A percentile compares a stretch with the other conserved stretches of the same genome.
Conservation (phyloP, 2,888 invertebrate genomes). For the Bellardia bayeri region DNA sequence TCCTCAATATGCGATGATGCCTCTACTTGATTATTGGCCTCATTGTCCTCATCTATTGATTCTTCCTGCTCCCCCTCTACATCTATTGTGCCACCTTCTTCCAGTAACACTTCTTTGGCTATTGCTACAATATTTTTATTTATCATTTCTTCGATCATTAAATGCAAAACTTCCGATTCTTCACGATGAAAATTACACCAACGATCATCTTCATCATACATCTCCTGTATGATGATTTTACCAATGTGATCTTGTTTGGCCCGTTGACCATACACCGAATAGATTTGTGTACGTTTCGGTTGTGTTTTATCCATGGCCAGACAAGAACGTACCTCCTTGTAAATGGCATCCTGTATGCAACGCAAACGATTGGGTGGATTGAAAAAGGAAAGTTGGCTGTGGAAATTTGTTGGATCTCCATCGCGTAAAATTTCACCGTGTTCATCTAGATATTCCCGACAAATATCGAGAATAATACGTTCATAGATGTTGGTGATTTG, state of each 20-base stretch:
- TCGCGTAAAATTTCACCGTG: slow-evolving; percentile 78
- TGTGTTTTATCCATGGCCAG: slow-evolving; percentile 86
- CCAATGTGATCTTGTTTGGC: slow-evolving; percentile 90
- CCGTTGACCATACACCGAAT: slow-evolving; percentile 85
- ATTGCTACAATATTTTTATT: slow-evolving; percentile 85
- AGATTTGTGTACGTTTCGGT: slow-evolving; percentile 75
- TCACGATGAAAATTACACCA: slow-evolving; percentile 91
- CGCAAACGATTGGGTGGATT: slow-evolving; percentile 84
- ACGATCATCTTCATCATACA: slow-evolving; percentile 89
- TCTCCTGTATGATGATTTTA: slow-evolving; percentile 88
- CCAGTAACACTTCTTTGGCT: slow-evolving; percentile 74
- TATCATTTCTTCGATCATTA: slow-evolving; percentile 86
- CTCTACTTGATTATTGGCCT: slow-evolving; percentile 30
- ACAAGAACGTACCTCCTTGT: slow-evolving; percentile 85
- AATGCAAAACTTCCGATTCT: slow-evolving; percentile 88
- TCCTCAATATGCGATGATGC: slow-evolving; percentile 29
- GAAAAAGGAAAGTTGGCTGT: slow-evolving; percentile 82
- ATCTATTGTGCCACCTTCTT: slow-evolving; percentile 72
- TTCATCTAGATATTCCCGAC: slow-evolving; percentile 86
- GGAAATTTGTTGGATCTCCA: slow-evolving; percentile 81
- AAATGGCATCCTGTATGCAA: slow-evolving; percentile 85
- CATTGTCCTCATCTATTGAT: slow-evolving; percentile 17
- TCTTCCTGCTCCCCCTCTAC: slow-evolving; percentile 31
- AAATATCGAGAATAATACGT: slow-evolving; percentile 87
- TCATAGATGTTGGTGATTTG: slow-evolving; percentile 85